Base-by-base conservation (phyloP, 2,797 vertebrate species). In the Poecilia gillii region DNA sequence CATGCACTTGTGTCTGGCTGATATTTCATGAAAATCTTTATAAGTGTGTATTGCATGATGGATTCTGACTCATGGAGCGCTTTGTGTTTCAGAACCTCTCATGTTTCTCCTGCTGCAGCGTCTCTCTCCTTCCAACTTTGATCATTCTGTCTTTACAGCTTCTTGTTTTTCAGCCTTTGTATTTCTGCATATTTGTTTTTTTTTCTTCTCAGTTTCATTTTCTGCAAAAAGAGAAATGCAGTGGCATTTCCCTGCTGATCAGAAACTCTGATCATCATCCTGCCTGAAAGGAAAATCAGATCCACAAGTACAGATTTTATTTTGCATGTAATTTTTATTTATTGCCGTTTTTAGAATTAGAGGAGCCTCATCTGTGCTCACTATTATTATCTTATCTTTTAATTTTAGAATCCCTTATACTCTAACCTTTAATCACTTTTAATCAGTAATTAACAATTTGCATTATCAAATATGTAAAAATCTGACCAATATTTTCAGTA, bases 31-130 rank as follows among this genome's bases (percentile, higher is more conserved):
- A 80, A 80, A 80, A 68, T 79, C 83, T 75, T 83, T 39, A 2
- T 83, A 75, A 84, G 76, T 83, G 64, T 82, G 31, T 82, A 79
- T 89, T 36, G 81, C 77, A 73, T 64, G 82, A 90, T 77, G 81
- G 76, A 81, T 73, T 87, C 88, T 84, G 81, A 87, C 51, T 73
- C 36, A 7, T 7, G 4, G 64, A 68, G 64, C 11, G 36, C 64
- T 68, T 25, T 68, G 64, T 41, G 39, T 28, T 88, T 88, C 76
- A 78, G 14, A 3, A 41, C 11, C 14, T 77, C 51, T 71, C 39
- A 25, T 76, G 62, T 84, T 13, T n/a, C 13, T 75, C 59, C 49
- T 73, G 16, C 57, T 84, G 55, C 73, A 64, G 53, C 76, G 28
- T 75, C 53, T 72, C 76, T 47, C 43, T 4, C 51, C 18, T 43